Conservation (phyloP, 2,113 vertebrate species). For the Rhabdornis inornatus region DNA sequence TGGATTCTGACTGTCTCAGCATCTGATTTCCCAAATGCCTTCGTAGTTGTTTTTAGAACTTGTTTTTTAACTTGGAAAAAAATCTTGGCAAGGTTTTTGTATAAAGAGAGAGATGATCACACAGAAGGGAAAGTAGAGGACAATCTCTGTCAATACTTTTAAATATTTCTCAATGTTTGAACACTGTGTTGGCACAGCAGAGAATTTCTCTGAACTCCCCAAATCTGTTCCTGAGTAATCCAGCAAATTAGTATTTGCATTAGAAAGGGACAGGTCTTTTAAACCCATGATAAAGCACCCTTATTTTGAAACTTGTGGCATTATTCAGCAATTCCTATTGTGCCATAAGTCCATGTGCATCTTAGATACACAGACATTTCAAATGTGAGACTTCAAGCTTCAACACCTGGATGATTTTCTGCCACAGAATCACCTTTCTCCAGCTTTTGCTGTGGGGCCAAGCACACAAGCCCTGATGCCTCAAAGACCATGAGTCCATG, state of each 20-base stretch:
- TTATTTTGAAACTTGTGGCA: neutral
- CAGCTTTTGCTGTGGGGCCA: neutral
- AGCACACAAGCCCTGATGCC: neutral
- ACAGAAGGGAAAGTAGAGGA: neutral
- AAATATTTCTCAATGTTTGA: neutral
- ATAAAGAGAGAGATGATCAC: neutral
- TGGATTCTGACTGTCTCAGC: neutral
- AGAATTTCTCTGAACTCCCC: neutral
- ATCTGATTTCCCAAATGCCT: neutral
- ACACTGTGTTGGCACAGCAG: neutral
- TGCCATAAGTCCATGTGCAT: neutral
- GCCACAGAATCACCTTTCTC: neutral
- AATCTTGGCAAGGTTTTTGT: neutral
- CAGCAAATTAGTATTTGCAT: neutral
- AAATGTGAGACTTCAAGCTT: neutral
- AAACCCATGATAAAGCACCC: neutral
- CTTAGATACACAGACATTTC: neutral
- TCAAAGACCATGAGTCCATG: rapidly evolving
- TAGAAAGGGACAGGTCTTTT: neutral
- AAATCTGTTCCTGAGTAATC: neutral
- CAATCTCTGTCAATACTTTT: neutral
- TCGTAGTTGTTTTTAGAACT: neutral
- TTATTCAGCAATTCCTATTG: neutral
- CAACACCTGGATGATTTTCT: neutral
- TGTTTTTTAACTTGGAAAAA: neutral